Base-by-base conservation (phyloP, 1,140 invertebrate genomes). In the Aradophagus sp. region DNA sequence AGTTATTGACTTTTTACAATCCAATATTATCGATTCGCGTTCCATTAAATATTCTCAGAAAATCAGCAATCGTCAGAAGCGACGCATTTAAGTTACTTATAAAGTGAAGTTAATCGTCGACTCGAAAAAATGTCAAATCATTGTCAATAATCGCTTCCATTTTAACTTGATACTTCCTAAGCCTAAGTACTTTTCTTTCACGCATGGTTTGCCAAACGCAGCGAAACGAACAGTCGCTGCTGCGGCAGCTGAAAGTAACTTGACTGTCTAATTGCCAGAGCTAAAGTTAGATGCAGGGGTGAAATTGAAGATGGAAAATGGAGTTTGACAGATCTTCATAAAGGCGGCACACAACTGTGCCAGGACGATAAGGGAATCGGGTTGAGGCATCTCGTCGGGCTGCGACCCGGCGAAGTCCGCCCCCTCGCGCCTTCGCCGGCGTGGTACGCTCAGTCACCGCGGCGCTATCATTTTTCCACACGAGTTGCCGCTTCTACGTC, bases 401-500 rank as follows among this genome's bases (percentile, higher is more conserved):
- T 36, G 35, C 39, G 41, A 53, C 47, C 47, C 52, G 31, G 10
- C 53, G 20, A 32, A 48, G 58, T 42, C 45, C 41, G 17, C 48
- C 38, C 27, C 26, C 36, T 36, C 32, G 48, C 63, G 34, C 58
- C 48, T 73, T 67, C 71, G 14, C 63, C 62, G 67, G 32, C 59
- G 45, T 68, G 55, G 73, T 23, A 36, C 73, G 74, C 77, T 76
- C 77, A 74, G 74, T 77, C 74, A 71, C 73, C 63, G 58, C 65
- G 65, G 38, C 74, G 79, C 80, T 84, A 83, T 83, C 81, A 79
- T 83, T 81, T 83, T 83, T 83, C 81, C 81, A 79, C 81, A 83
- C 81, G 81, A 80, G 76, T 81, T 79, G 78, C 59, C 77, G 73
- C 69, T 74, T 56, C 76, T 48, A 50, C 65, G 65, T 63, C 53